phyloP scores from a whole-genome alignment of 2,113 vertebrate species.

The Balaeniceps rex region DNA sequence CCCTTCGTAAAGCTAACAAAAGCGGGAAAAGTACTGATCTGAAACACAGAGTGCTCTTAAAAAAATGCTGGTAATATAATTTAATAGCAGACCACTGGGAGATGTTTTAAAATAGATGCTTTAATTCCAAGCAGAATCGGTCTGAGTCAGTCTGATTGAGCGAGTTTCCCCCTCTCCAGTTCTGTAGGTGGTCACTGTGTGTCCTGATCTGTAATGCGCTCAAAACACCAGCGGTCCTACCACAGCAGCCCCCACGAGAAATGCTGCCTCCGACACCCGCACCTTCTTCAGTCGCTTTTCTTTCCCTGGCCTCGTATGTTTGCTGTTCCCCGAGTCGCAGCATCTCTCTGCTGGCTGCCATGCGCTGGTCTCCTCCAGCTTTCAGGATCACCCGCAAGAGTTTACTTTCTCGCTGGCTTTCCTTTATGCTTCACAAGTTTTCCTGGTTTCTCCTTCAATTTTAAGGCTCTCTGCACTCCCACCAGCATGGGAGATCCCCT shows the following conservation, averaged over 20 bases:
- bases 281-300: not conserved
- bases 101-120: slow-evolving; percentile 15
- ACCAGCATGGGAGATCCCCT: not conserved
- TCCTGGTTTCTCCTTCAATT: not conserved
- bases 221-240: not conserved
- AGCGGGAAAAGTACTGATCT: not conserved
- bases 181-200: not conserved
- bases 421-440: not conserved
- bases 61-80: not conserved
- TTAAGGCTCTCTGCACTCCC: not conserved
- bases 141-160: not conserved
- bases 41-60: not conserved
- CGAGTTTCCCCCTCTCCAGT: not conserved
- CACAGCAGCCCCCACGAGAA: fast-evolving
- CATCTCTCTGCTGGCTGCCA: not conserved
- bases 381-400: not conserved
- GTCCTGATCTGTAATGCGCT: fast-evolving
- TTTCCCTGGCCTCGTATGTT: fast-evolving
- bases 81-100: not conserved
- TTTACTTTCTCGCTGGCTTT: not conserved
- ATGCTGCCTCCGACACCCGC: fast-evolving
- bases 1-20: not conserved
- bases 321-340: not conserved
- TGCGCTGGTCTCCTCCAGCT: not conserved
- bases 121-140: slow-evolving; percentile 20